Evolutionary conservation across 2,888 invertebrate genomes (phyloP).

Genomic region (Drosophila cyrtoloma): DNA sequence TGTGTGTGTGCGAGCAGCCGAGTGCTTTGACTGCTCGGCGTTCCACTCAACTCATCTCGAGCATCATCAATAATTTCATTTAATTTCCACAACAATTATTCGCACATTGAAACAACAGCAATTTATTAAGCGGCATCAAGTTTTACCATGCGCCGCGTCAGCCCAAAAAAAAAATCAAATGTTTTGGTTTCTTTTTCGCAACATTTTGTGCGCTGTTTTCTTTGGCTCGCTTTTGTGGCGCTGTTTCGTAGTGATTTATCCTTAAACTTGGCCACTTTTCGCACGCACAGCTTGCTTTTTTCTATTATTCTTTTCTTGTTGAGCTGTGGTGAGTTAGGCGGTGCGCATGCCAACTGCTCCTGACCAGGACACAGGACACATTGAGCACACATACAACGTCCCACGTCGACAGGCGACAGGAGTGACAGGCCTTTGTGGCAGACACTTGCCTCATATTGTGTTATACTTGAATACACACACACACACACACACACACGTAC

Average conservation of each 20-base stretch:
- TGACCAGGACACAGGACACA: constrained; percentile 55
- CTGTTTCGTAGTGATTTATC: constrained; percentile 68
- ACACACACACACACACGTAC: neutral
- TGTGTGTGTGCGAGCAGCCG: constrained; percentile 13
- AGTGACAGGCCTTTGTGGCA: constrained; percentile 37
- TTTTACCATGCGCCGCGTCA: constrained; percentile 5
- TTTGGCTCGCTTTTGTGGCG: constrained; percentile 30
- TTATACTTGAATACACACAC: constrained; percentile 14
- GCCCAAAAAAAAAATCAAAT: neutral
- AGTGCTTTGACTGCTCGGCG: constrained; percentile 3
- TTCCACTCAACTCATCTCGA: constrained; percentile 4
- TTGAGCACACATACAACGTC: constrained; percentile 46
- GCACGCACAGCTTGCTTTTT: constrained; percentile 21
- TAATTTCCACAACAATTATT: constrained; percentile 39
- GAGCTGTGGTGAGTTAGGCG: constrained; percentile 50
- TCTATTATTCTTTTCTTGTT: constrained; percentile 13
- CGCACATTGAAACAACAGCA: constrained; percentile 6
- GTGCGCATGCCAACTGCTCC: constrained; percentile 67
- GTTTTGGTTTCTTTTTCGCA: neutral
- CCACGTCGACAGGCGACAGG: constrained; percentile 53
- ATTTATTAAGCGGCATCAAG: constrained; percentile 18
- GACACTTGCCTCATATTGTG: constrained; percentile 11
- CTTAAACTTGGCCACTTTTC: constrained; percentile 75
- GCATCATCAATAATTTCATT: constrained; percentile 7
- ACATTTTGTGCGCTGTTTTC: constrained; percentile 18